Conservation (phyloP, 1,140 invertebrate species). For the Sarcophaga peregrina region DNA sequence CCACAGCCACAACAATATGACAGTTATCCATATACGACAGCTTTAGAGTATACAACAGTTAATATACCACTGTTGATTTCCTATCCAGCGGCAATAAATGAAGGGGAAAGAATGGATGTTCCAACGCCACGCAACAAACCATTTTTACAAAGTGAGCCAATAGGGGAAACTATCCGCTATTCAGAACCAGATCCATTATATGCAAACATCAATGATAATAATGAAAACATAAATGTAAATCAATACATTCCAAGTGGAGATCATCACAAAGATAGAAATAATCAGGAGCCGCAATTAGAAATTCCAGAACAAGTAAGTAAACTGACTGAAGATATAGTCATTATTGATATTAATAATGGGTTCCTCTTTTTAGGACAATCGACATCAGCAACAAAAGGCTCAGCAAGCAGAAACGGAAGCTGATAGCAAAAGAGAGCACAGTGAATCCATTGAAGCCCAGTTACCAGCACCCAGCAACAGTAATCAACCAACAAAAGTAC, state of each 20-base stretch:
- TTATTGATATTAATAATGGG: too few relatives aligned
- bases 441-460: slow-evolving; percentile 60
- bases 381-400: background rate
- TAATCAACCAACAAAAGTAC: slow-evolving; percentile 40
- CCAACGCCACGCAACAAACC: slow-evolving; percentile 45
- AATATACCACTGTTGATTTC: slow-evolving; percentile 53
- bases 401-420: background rate
- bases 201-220: slow-evolving; percentile 52
- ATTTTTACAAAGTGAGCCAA: slow-evolving; percentile 60
- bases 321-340: too few relatives aligned
- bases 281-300: slow-evolving; percentile 49
- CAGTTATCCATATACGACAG: background rate
- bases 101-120: slow-evolving; percentile 44
- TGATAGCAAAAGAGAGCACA: slow-evolving; percentile 32
- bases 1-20: background rate
- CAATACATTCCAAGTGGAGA: background rate
- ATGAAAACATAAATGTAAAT: background rate
- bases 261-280: slow-evolving; percentile 40
- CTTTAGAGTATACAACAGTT: background rate
- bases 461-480: slow-evolving; percentile 55
- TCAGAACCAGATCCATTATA: slow-evolving; percentile 67
- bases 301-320: slow-evolving; percentile 40
- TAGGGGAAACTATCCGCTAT: slow-evolving; percentile 57
- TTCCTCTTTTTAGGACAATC: slow-evolving; percentile 2
- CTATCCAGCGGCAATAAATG: slow-evolving; percentile 49